These are phyloP conservation scores for Gila robusta DNA, from an alignment of 2,797 vertebrate species.

Conservation along the genomic window DNA sequence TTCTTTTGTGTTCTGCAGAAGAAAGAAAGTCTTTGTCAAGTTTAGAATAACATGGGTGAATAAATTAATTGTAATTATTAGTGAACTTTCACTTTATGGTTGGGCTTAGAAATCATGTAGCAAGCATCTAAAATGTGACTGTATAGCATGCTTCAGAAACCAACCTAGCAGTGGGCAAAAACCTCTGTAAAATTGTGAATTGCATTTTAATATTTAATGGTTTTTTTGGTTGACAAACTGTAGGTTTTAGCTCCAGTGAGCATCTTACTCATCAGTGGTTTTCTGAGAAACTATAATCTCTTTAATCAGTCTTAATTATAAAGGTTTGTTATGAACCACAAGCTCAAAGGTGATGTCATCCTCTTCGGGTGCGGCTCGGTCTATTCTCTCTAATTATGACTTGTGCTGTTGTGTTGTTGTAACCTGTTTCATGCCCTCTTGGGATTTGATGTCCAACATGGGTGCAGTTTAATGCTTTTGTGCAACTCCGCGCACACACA, in stretches of 20 bases:
- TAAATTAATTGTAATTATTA: neutral
- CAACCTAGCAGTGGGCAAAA: neutral
- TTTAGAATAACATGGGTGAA: neutral
- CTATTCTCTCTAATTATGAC: slow-evolving; percentile 43
- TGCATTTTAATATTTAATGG: neutral
- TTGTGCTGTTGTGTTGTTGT: slow-evolving; percentile 30
- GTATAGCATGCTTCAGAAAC: neutral
- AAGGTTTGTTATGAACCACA: slow-evolving; percentile 19
- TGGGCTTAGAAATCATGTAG: neutral
- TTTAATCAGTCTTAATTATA: slow-evolving; percentile 7
- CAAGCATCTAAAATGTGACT: neutral
- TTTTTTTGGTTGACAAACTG: neutral
- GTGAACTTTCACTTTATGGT: neutral
- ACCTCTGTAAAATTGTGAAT: neutral
- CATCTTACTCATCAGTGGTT: neutral
- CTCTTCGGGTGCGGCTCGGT: slow-evolving; percentile 10
- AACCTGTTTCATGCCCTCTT: slow-evolving; percentile 41
- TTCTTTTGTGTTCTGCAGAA: neutral
- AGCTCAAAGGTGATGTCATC: slow-evolving; percentile 52
- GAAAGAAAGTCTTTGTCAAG: neutral
- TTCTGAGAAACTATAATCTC: neutral
- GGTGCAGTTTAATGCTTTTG: slow-evolving; percentile 25
- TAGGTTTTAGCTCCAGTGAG: neutral
- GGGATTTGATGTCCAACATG: slow-evolving; percentile 10
- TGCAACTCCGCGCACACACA: neutral